Conservation (phyloP, 2,797 vertebrate species). For the Muscicapa comitata region DNA sequence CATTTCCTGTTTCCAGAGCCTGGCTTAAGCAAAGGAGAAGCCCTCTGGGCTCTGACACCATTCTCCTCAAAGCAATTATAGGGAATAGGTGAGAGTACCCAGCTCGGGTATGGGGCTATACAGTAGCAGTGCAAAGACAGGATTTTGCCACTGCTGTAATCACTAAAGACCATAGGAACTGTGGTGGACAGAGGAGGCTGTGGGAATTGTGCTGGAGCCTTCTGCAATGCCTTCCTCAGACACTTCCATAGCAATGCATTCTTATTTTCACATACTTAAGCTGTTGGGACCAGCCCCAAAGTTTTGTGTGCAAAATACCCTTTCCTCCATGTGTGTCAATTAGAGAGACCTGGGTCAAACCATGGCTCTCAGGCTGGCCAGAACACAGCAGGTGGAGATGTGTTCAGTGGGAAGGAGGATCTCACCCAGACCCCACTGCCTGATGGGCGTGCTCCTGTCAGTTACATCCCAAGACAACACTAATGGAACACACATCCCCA, state of each 20-base stretch:
- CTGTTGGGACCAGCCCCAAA: slow-evolving; percentile 4
- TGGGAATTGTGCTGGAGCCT: neutral
- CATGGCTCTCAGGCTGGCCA: neutral
- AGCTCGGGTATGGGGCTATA: neutral
- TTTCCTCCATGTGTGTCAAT: neutral
- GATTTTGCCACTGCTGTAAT: neutral
- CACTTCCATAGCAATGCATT: neutral
- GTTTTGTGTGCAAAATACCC: neutral
- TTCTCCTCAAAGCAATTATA: neutral
- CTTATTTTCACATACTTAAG: neutral
- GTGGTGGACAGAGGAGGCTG: neutral
- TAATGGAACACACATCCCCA: neutral
- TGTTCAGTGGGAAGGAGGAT: neutral
- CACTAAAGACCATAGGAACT: neutral
- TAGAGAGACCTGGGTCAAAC: neutral
- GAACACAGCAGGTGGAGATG: neutral
- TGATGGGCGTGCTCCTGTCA: neutral
- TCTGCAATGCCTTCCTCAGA: neutral
- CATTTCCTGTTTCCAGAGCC: neutral
- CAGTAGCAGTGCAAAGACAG: neutral
- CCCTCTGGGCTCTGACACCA: neutral
- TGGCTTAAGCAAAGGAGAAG: neutral
- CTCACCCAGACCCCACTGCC: neutral
- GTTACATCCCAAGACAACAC: neutral
- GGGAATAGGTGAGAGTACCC: neutral